phyloP scores from a whole-genome alignment of 2,888 invertebrate genomes.

The Empis stercorea region DNA sequence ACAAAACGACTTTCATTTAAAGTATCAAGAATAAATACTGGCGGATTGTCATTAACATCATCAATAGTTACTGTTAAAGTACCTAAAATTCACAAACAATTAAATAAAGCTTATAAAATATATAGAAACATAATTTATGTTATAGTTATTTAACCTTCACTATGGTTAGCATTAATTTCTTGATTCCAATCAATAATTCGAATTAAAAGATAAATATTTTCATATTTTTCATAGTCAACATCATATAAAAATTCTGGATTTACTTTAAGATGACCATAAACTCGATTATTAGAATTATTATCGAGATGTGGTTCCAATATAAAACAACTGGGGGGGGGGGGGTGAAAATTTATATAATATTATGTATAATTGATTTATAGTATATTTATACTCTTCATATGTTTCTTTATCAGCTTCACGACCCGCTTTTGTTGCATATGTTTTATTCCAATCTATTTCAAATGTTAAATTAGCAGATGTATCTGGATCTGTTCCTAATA shows the following conservation, averaged over 20 bases:
- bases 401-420: conserved; percentile 12
- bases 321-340: conserved; percentile 30
- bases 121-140: not conserved
- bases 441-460: conserved; percentile 45
- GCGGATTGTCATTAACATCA: conserved; percentile 52
- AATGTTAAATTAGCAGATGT: conserved; percentile 43
- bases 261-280: conserved; percentile 17
- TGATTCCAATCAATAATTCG: conserved; percentile 41
- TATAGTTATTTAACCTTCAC: conserved; percentile 38
- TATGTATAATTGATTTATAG: too few relatives aligned
- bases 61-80: conserved; percentile 44
- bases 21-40: conserved; percentile 40
- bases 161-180: conserved; percentile 35
- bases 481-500: conserved; percentile 47
- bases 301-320: conserved; percentile 15
- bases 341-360: too few relatives aligned
- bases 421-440: conserved; percentile 47
- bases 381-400: conserved; percentile 14
- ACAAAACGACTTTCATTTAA: conserved; percentile 37
- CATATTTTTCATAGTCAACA: conserved; percentile 48
- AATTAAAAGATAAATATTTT: conserved; percentile 43
- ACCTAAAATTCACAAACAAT: conserved; percentile 29
- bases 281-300: conserved; percentile 11
- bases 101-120: conserved; percentile 2
- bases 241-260: conserved; percentile 19